These are phyloP conservation scores for Scaptomyza pallida DNA, from an alignment of 1,140 invertebrate species.

Conservation along the genomic window DNA sequence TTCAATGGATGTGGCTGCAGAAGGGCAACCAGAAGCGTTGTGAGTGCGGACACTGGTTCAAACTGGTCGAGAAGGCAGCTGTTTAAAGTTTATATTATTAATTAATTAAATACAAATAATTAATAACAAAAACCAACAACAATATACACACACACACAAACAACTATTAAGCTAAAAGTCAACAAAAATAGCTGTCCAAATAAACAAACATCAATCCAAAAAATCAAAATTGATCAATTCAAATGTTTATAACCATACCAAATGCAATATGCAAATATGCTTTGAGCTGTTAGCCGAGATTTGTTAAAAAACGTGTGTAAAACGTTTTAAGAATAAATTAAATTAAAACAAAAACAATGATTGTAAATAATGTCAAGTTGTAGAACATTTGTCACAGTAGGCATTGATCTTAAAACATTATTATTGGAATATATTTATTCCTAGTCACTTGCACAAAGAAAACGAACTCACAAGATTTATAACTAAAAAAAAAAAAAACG, in stretches of 20 bases:
- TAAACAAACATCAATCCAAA: constrained; percentile 71
- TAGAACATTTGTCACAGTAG: not conserved
- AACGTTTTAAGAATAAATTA: constrained; percentile 25
- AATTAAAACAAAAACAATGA: not conserved
- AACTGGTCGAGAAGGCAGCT: constrained; percentile 90
- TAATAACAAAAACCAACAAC: constrained; percentile 73
- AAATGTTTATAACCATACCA: constrained; percentile 8
- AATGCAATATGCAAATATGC: constrained; percentile 19
- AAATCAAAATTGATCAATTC: constrained; percentile 9
- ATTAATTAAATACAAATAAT: constrained; percentile 79
- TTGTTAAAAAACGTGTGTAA: constrained; percentile 4
- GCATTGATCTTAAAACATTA: not conserved
- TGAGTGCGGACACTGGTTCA: constrained; percentile 98
- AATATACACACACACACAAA: constrained; percentile 38
- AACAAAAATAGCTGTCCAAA: constrained; percentile 71
- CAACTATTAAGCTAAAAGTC: constrained; percentile 76
- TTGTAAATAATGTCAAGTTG: not conserved
- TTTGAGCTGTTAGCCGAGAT: constrained; percentile 9
- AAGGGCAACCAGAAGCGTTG: constrained; percentile 94
- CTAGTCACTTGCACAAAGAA: not conserved
- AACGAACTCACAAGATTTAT: not conserved
- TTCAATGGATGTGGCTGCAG: constrained; percentile 98
- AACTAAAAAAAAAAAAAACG: not conserved
- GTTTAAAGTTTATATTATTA: constrained; percentile 85
- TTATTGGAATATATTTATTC: not conserved